Percentiles rank a stretch among this genome's conserved stretches.
Conservation (phyloP, 2,113 vertebrate species). For the Numenius arquata region DNA sequence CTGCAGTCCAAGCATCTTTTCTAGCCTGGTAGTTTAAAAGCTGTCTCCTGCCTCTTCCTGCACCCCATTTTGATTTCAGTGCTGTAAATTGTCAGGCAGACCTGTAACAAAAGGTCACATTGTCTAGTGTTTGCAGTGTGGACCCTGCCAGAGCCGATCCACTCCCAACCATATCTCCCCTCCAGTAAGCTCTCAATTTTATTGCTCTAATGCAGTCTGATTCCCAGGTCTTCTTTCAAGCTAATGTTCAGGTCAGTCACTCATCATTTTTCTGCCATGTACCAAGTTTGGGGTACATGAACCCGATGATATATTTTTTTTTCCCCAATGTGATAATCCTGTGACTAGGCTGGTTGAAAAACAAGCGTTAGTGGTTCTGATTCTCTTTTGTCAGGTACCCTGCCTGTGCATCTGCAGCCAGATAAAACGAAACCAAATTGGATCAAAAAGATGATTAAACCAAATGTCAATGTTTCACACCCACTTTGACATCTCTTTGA, state of each 20-base stretch:
- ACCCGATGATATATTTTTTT: not conserved
- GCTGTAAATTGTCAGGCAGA: not conserved
- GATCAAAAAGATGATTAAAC: conserved; percentile 40
- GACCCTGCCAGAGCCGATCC: not conserved
- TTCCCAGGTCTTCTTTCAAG: not conserved
- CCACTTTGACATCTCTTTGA: not conserved
- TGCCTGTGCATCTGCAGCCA: not conserved
- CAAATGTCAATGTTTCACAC: conserved; percentile 11
- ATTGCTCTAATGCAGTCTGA: not conserved
- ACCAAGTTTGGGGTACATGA: not conserved
- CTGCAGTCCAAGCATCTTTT: not conserved
- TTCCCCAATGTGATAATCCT: not conserved
- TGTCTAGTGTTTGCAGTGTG: not conserved
- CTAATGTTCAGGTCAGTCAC: not conserved
- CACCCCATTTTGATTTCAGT: not conserved
- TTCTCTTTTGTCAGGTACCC: not conserved
- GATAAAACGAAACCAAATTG: conserved; percentile 14
- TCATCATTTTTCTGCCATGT: not conserved
- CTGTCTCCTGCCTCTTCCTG: not conserved
- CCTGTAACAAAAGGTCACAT: not conserved
- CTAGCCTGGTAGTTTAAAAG: not conserved
- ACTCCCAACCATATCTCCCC: not conserved
- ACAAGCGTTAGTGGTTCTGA: not conserved
- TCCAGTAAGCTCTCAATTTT: not conserved
- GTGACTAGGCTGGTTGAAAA: not conserved